Conservation (phyloP, 2,888 invertebrate species). For the Copidosoma aretas region DNA sequence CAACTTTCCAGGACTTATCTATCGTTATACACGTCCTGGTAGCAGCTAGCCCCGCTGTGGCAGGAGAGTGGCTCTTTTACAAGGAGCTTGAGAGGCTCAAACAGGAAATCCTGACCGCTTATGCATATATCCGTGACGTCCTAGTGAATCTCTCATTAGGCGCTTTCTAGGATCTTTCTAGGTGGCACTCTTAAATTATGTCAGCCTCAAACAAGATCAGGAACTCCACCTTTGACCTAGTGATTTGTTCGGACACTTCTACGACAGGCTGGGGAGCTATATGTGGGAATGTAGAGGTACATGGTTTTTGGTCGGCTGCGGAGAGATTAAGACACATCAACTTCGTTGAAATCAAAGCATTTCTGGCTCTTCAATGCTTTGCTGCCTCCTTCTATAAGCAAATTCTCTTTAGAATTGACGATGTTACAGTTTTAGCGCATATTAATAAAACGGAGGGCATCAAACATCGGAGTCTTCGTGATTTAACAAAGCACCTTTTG, state of each 20-base stretch:
- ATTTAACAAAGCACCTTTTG: conserved; percentile 26
- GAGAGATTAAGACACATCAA: neutral
- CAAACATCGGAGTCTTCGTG: conserved; percentile 5
- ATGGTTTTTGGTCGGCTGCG: neutral
- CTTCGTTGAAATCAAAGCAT: neutral
- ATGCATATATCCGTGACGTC: neutral
- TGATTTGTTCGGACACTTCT: conserved; percentile 3
- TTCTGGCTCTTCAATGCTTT: conserved; percentile 36
- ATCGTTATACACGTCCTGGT: too few species aligned
- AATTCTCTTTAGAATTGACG: conserved; percentile 23
- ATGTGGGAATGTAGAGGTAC: neutral
- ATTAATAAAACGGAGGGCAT: conserved; percentile 35
- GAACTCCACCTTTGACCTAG: neutral
- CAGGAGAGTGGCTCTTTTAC: neutral
- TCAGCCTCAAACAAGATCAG: neutral
- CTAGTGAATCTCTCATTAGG: neutral
- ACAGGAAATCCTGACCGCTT: too few species aligned
- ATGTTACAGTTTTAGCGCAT: conserved; percentile 28
- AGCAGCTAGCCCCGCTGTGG: too few species aligned
- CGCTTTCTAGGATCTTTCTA: neutral
- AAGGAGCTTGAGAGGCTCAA: neutral
- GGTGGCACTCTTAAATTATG: neutral
- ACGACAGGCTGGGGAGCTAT: neutral
- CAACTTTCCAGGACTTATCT: too few species aligned
- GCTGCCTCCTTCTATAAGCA: conserved; percentile 19